phyloP scores from a whole-genome alignment of 2,888 invertebrate genomes.

The Hyposoter didymator region DNA sequence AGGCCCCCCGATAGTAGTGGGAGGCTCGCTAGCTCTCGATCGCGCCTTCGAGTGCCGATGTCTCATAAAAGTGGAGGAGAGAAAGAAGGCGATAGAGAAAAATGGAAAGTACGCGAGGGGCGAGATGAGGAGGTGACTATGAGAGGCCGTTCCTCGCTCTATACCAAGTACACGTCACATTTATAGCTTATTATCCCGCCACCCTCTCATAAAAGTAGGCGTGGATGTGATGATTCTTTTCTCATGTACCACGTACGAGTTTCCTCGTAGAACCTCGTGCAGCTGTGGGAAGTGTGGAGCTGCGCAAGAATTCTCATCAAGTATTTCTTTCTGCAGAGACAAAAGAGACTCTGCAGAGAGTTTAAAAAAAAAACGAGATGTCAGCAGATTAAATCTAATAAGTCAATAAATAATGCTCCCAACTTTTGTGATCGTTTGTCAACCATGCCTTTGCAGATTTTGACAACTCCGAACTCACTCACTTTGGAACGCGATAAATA shows the following conservation, averaged over 20 bases:
- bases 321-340: background rate
- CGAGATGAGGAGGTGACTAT: conserved; percentile 34
- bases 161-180: conserved; percentile 64
- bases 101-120: conserved; percentile 13
- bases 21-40: conserved; percentile 50
- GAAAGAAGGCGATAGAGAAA: conserved; percentile 26
- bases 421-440: background rate
- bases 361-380: background rate
- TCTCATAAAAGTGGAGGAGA: conserved; percentile 39
- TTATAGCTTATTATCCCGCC: conserved; percentile 60
- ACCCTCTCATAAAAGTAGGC: conserved; percentile 8
- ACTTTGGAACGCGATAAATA: no score
- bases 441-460: background rate
- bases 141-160: conserved; percentile 46
- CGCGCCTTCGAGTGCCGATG: conserved; percentile 39
- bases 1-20: conserved; percentile 59
- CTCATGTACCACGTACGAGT: conserved; percentile 1
- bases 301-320: background rate
- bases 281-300: background rate
- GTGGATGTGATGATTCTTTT: conserved; percentile 23
- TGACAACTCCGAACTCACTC: no score
- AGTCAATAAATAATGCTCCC: background rate
- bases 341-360: background rate
- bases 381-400: background rate
- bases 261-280: background rate